phyloP scores from a whole-genome alignment of 2,888 invertebrate genomes.

The Anoncus sp. region DNA sequence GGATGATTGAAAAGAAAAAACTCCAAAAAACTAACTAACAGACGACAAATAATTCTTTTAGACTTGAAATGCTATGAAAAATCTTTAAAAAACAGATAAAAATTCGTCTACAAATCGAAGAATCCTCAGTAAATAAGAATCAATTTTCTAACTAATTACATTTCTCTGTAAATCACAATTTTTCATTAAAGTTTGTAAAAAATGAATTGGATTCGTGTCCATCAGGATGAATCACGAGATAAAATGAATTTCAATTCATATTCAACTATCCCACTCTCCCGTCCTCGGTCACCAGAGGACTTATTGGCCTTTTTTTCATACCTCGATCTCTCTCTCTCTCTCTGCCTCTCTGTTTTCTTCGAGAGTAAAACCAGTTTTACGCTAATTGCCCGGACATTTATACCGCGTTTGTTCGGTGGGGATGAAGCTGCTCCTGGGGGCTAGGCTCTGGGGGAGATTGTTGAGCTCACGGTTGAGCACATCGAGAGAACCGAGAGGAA shows the following conservation, averaged over 20 bases:
- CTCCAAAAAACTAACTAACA: too few relatives aligned
- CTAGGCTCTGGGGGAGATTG: constrained; percentile 42
- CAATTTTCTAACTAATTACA: too few relatives aligned
- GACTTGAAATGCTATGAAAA: too few relatives aligned
- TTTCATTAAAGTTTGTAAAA: too few relatives aligned
- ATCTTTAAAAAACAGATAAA: too few relatives aligned
- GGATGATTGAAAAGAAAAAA: too few relatives aligned
- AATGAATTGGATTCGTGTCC: too few relatives aligned
- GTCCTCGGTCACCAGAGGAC: constrained; percentile 27
- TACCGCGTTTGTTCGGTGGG: constrained; percentile 46
- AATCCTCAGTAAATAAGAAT: too few relatives aligned
- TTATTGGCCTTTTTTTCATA: constrained; percentile 24
- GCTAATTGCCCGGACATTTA: constrained; percentile 73
- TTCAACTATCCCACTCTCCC: constrained; percentile 36
- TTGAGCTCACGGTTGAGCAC: constrained; percentile 41
- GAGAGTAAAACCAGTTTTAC: constrained; percentile 73
- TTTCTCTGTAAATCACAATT: too few relatives aligned
- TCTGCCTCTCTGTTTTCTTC: constrained; percentile 31
- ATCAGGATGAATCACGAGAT: too few relatives aligned
- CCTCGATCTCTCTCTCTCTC: constrained; percentile 15
- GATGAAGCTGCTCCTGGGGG: constrained; percentile 45
- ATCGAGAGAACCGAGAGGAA: constrained; percentile 31
- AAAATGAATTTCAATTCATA: constrained; percentile 26
- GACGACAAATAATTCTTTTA: too few relatives aligned
- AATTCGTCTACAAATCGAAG: too few relatives aligned